Evolutionary conservation across 2,113 vertebrate genomes (phyloP).

Genomic region (Pionites leucogaster): DNA sequence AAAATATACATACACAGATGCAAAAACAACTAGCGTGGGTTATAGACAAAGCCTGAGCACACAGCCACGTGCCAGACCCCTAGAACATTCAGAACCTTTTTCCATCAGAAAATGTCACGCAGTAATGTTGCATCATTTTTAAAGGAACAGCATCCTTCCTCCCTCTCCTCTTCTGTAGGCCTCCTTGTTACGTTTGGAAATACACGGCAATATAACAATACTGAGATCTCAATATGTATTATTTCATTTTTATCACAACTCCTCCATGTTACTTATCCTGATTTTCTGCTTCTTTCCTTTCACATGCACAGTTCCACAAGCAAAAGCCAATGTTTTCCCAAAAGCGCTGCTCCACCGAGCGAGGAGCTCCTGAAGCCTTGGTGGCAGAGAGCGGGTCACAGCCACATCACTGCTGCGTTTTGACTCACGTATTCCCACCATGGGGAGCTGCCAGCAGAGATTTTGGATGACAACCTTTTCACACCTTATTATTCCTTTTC

Average conservation of each 20-base stretch:
- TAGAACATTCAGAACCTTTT: conserved; percentile 44
- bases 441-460: background rate
- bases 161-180: background rate
- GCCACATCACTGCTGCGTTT: background rate
- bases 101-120: conserved; percentile 16
- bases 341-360: background rate
- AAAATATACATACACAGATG: conserved; percentile 60
- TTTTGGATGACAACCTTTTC: background rate
- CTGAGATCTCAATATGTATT: background rate
- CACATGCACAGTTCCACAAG: background rate
- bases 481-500: background rate
- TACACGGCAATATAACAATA: background rate
- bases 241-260: background rate
- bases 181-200: background rate
- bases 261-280: background rate
- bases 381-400: background rate
- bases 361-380: background rate
- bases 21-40: background rate
- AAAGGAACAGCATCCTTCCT: conserved; percentile 7
- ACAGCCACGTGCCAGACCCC: conserved; percentile 22
- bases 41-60: conserved; percentile 42
- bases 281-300: background rate
- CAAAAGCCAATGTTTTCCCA: background rate
- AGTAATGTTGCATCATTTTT: conserved; percentile 11
- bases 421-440: accelerated